Evolutionary conservation across 2,113 vertebrate genomes (phyloP).

Genomic region (Grus americana): DNA sequence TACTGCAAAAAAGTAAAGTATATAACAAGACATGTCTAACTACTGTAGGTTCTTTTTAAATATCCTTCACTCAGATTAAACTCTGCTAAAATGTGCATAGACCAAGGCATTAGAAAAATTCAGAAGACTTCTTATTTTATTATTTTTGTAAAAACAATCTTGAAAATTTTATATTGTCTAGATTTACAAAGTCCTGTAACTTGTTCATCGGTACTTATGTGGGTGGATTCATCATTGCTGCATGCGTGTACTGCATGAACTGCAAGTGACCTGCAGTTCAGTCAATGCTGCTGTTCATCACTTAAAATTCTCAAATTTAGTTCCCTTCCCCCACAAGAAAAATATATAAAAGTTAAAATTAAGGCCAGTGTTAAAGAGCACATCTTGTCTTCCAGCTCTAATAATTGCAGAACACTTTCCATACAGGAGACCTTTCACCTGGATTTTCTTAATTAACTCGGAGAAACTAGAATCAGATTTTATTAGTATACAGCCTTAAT

Average conservation of each 20-base stretch:
- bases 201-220: background rate
- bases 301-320: background rate
- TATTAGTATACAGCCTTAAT: background rate
- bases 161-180: slow-evolving; percentile 13
- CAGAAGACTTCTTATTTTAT: background rate
- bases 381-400: background rate
- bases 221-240: background rate
- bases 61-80: slow-evolving; percentile 35
- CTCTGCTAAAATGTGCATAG: slow-evolving; percentile 44
- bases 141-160: slow-evolving; percentile 25
- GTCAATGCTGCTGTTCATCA: background rate
- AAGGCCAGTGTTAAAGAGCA: slow-evolving; percentile 28
- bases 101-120: slow-evolving; percentile 66
- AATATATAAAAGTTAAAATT: background rate
- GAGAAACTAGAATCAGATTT: slow-evolving; percentile 25
- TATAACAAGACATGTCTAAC: slow-evolving; percentile 1
- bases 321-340: background rate
- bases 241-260: background rate
- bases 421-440: background rate
- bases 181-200: background rate
- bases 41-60: slow-evolving; percentile 21
- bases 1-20: background rate
- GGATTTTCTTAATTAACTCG: background rate
- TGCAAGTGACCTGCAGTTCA: background rate
- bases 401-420: background rate